Base-by-base conservation (phyloP, 2,113 vertebrate species). In the Laterallus jamaicensis region DNA sequence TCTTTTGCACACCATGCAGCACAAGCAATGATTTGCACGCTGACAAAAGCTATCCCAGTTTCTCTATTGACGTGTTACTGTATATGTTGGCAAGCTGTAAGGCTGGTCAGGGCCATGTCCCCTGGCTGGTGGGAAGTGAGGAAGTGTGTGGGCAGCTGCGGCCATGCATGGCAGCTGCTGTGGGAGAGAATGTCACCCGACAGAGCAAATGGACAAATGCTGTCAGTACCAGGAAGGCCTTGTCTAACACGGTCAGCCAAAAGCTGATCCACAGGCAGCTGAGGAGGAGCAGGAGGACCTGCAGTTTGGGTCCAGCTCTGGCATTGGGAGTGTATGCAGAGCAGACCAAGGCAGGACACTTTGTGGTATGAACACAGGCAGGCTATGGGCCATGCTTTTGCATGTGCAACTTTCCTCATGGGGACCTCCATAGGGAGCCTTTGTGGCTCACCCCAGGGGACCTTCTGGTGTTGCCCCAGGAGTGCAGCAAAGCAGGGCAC, bases 171-270 rank as follows among this genome's bases (percentile, higher is more conserved):
- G 50, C 55, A 74, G 35, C 78, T 84, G 29, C 60, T 78, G 60
- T n/a, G 74, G 74, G 74, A 44, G 12, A 25, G 49, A 26, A 9
- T 0, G 0, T 47, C 4, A 3, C 40, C 47, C 1, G 11, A 32
- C 55, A 93, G 40, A 74, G 40, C 56, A 40, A 40, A 22, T 5
- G 3, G n/a, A n/a, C 26, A 75, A n/a, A 21, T 1, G 3, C 47
- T 78, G 40, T 7, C 70, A 63, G 62, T 40, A 13, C 20, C 66
- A 58, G 52, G 40, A 71, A 82, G 10, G 28, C 26, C 26, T 88
- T 28, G 8, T 12, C 3, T 18, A 47, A 47, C 44, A 47, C 17
- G 31, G 42, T 42, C 89, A 92, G 47, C 32, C 35, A 77, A 82
- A 82, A 54, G 56, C 26, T 54, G 79, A 44, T 52, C 21, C 1